Evolutionary conservation across 2,797 vertebrate species (phyloP).

Genomic region (Phrynocephalus vlangalii): DNA sequence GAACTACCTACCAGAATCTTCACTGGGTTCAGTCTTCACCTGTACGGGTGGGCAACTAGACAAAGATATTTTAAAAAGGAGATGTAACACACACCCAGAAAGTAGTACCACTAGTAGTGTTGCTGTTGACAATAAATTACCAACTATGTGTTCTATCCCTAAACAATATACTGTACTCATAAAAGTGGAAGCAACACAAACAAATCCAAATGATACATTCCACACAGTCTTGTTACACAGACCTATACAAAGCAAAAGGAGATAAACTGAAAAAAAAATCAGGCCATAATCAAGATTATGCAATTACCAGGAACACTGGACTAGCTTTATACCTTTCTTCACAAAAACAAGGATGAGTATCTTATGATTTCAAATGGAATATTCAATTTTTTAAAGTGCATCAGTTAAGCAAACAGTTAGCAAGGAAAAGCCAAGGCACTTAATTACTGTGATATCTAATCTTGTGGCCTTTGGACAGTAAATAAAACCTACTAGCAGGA

Average conservation of each 20-base stretch:
- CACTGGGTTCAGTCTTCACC: conserved; percentile 80
- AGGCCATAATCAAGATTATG: not conserved
- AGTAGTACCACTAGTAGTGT: not conserved
- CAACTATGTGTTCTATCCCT: not conserved
- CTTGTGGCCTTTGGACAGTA: not conserved
- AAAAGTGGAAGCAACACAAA: not conserved
- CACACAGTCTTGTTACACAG: not conserved
- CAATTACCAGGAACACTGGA: not conserved
- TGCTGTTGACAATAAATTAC: too few relatives aligned
- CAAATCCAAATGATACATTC: too few relatives aligned
- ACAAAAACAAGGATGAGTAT: not conserved
- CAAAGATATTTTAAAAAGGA: conserved; percentile 45
- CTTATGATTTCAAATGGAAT: not conserved
- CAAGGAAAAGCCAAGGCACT: not conserved
- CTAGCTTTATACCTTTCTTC: not conserved
- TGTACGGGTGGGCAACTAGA: conserved; percentile 74
- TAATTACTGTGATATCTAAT: not conserved
- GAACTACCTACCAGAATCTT: conserved; percentile 79
- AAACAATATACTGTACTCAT: not conserved
- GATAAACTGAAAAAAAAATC: not conserved
- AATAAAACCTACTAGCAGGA: not conserved
- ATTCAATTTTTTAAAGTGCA: too few relatives aligned
- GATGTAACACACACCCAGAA: not conserved
- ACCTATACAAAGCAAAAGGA: not conserved
- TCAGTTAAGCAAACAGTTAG: not conserved